Percentiles rank a stretch among this genome's conserved stretches.
Evolutionary conservation across 2,797 vertebrate genomes (phyloP).

Genomic region (Dryobates pubescens): DNA sequence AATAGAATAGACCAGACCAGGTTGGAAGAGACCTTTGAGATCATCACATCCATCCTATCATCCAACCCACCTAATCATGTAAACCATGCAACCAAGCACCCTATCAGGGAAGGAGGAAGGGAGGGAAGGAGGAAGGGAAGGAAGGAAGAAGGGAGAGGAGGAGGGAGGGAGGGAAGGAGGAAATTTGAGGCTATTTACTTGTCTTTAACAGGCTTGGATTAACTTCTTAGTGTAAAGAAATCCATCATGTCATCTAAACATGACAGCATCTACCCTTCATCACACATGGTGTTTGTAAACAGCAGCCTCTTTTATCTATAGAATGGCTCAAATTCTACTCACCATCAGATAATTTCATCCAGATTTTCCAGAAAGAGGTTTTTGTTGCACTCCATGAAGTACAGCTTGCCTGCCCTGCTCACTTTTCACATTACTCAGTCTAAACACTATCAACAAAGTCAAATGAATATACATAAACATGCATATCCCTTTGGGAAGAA

Average conservation of each 20-base stretch:
- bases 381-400: background rate
- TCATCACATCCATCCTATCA: too few relatives aligned
- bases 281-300: slow-evolving; percentile 16
- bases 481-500: background rate
- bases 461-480: background rate
- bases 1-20: too few relatives aligned
- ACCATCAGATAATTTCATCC: background rate
- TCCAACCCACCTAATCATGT: too few relatives aligned
- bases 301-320: background rate
- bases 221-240: background rate
- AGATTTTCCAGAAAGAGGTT: slow-evolving; percentile 1
- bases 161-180: too few relatives aligned
- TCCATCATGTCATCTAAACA: background rate
- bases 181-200: background rate
- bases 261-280: background rate
- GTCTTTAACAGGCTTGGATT: background rate
- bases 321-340: background rate
- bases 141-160: too few relatives aligned
- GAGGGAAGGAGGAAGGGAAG: too few relatives aligned
- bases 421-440: background rate
- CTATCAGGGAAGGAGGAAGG: too few relatives aligned
- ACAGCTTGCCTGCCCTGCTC: background rate
- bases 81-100: too few relatives aligned
- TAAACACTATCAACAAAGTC: background rate
- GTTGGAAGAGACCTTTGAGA: too few relatives aligned